Percentiles rank a stretch among this genome's conserved stretches.
These are phyloP conservation scores for Apocrypta bakeri DNA, from an alignment of 1,140 invertebrate genomes.

Conservation along the genomic window DNA sequence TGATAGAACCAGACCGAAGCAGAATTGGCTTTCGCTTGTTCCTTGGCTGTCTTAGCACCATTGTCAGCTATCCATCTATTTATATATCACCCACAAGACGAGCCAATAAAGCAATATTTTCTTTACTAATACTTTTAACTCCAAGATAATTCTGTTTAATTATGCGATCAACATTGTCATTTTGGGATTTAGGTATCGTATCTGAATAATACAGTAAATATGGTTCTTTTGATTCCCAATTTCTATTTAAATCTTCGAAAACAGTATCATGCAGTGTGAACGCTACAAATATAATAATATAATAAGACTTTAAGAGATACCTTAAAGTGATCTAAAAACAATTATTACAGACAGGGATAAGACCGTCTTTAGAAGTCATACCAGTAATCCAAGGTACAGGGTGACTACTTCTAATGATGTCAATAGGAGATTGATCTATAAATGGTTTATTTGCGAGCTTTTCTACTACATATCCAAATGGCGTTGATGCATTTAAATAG, in stretches of 20 bases:
- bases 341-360: conserved; percentile 70
- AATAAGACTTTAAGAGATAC: not conserved
- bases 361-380: conserved; percentile 73
- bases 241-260: not conserved
- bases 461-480: conserved; percentile 76
- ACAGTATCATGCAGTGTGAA: not conserved
- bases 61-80: too few species aligned
- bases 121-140: not conserved
- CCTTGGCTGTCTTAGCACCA: conserved; percentile 10
- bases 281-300: not conserved
- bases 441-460: conserved; percentile 68
- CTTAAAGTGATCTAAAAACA: conserved; percentile 47
- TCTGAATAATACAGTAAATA: conserved; percentile 2
- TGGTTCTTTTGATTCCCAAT: conserved; percentile 6
- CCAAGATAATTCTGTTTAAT: not conserved
- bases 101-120: not conserved
- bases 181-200: not conserved
- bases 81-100: conserved; percentile 2
- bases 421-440: conserved; percentile 73
- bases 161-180: not conserved
- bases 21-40: not conserved
- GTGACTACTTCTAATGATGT: conserved; percentile 69
- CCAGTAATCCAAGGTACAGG: conserved; percentile 75
- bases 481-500: not conserved
- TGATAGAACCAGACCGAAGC: conserved; percentile 10